Evolutionary conservation across 1,140 invertebrate species (phyloP).

Genomic region (Micrasema minimum): DNA sequence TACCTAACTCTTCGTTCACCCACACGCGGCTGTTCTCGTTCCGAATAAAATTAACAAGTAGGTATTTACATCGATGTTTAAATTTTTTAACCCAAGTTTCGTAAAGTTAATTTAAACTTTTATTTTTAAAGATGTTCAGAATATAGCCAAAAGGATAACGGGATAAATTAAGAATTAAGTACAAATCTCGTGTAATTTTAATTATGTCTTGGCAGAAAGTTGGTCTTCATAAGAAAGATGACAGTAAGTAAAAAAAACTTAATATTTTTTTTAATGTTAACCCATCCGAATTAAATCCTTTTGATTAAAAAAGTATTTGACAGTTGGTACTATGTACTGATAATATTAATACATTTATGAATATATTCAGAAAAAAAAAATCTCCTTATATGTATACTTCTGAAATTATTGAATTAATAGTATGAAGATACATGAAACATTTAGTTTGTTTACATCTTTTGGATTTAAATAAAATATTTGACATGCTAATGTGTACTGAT

Average conservation of each 20-base stretch:
- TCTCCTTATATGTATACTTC: no score
- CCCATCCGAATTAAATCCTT: background rate
- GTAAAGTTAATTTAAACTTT: conserved; percentile 35
- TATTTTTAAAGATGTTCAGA: conserved; percentile 13
- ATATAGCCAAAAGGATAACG: background rate
- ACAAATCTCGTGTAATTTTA: background rate
- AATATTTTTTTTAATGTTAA: background rate
- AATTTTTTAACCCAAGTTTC: conserved; percentile 28
- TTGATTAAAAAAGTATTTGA: no score
- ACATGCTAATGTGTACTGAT: no score
- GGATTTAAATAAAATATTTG: no score
- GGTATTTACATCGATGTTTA: conserved; percentile 26
- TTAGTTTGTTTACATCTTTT: no score
- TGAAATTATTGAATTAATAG: no score
- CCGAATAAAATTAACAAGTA: conserved; percentile 36
- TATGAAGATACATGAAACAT: no score
- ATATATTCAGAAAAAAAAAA: no score
- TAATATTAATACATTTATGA: no score
- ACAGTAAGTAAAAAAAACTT: background rate
- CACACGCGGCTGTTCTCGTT: background rate
- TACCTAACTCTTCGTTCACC: background rate
- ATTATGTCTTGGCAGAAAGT: background rate
- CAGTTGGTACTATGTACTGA: no score
- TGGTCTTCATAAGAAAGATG: background rate
- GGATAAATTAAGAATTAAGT: background rate